Evolutionary conservation across 2,113 vertebrate species (phyloP), one percentile per base, ranked within the genome.

Genomic region (Cavia aperea): DNA sequence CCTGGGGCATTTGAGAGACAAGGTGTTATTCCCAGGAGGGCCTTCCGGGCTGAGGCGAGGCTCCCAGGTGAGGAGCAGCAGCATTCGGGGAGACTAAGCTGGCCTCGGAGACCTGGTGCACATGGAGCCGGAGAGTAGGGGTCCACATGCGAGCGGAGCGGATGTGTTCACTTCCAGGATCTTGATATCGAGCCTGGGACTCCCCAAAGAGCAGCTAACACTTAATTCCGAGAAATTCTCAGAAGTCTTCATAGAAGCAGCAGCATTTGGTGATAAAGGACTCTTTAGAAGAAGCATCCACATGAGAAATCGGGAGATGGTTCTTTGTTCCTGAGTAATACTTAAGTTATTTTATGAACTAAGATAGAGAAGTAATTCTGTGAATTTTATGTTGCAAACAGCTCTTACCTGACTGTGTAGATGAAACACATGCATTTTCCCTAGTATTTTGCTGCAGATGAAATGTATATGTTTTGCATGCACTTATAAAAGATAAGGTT

Each of bases 401-500:
- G 33, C 66, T 51, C n/a, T 83, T 72, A 78, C 43, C 16, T 39
- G 36, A n/a, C 83, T 14, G 11, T n/a, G 58, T 83, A 33, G 62
- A 54, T 24, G 23, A 70, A 58, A 23, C 7, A 43, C 12, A 16
- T 13, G 8, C n/a, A 36, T 51, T 79, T 66, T 46, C 16, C 6
- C 5, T 43, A 46, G 36, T 29, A 24, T 56, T 60, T 92, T 66
- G 39, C 3, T 13, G 8, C 1, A 62, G 51, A 39, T 54, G 7
- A 29, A 60, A 23, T 81, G 66, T 91, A 10, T 72, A 7, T 81
- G 75, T 91, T 92, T 91, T 49, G 58, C 54, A 93, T n/a, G 72
- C 10, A 58, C 5, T 66, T 96, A 70, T 54, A 33, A 36, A 63
- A 94, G 82, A 81, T 83, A 96, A 89, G 16, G 56, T 92, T 95